Base-by-base conservation (phyloP, 2,797 vertebrate species). In the Thunnus albacares region DNA sequence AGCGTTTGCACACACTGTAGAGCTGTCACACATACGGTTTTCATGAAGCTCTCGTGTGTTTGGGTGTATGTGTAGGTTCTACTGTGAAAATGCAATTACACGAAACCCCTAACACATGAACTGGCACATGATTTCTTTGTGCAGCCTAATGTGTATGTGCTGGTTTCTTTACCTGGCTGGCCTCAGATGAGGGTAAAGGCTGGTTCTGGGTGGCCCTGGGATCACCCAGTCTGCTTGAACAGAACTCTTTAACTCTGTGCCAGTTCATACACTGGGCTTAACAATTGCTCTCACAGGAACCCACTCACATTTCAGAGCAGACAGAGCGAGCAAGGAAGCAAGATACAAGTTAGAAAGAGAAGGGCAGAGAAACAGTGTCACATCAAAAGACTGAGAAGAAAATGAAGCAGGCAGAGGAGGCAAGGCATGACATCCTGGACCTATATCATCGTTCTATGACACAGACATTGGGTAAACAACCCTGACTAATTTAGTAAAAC, bases 201-300 rank as follows among this genome's bases (percentile, higher is more conserved):
- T 70, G 85, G 88, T 92, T 90, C 87, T 93, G 92, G 92, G 91
- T 94, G 91, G 93, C 87, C 93, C 30, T n/a, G 38, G 83, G 87
- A 92, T 93, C 87, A 90, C 80, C 83, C 74, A 56, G 62, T 82
- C 88, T 71, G 79, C 79, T 63, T 77, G 75, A 90, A 87, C 89
- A 87, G 66, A 78, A 81, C 81, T 79, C 72, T 88, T 84, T 70
- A 88, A 89, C 77, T 81, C 41, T 3, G 77, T 88, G 84, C 88
- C 89, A 92, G 85, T 90, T 90, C 86, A 90, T 89, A 92, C 82
- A 86, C 79, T 53, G 79, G 83, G 87, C 75, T 92, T 87, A 88
- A 79, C 71, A 77, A 79, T 63, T 55, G 80, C 74, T 85, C 87
- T 89, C 93, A 88, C 87, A 91, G 81, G 82, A 86, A 90, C 81